Base-by-base conservation (phyloP, 1,140 invertebrate genomes). In the Rhynchophorus ferrugineus region DNA sequence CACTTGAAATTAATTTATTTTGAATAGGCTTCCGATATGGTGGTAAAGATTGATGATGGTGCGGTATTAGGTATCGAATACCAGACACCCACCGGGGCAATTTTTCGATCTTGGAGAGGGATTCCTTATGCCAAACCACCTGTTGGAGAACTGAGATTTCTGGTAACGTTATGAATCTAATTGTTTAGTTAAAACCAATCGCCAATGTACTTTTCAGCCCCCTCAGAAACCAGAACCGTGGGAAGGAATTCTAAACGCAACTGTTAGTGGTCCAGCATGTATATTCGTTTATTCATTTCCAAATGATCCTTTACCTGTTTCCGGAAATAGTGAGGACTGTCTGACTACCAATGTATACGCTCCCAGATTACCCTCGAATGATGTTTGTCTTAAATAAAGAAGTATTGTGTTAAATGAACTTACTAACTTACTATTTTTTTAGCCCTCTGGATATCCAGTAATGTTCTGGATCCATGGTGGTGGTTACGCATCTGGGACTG, bases 401-500 rank as follows among this genome's bases (percentile, higher is more conserved):
- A n/a, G n/a, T n/a, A n/a, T n/a, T n/a, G n/a, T n/a, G n/a, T n/a
- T n/a, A n/a, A n/a, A n/a, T n/a, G n/a, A n/a, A n/a, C n/a, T n/a
- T n/a, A n/a, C n/a, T n/a, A n/a, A n/a, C n/a, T n/a, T n/a, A n/a
- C n/a, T n/a, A n/a, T n/a, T n/a, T n/a, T n/a, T n/a, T n/a, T n/a
- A n/a, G n/a, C n/a, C n/a, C n/a, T n/a, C n/a, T n/a, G n/a, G n/a
- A n/a, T n/a, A n/a, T 9, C 13, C 48, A 9, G 48, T 49, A 2
- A 41, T 49, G 38, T 49, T 49, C 19, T 53, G 37, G 35, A 53
- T 53, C 13, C 41, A 53, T 18, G 51, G 51, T 5, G 51, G 51
- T 37, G 34, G 35, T 11, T 53, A 44, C 21, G 2, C 21, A 11
- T 13, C 8, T 18, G 51, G 51, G 1, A 19, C 22, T 43, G 45